These are phyloP conservation scores for Epizoanthus illoricatus DNA, from an alignment of 92 coral and sea anemone species.

Conservation along the genomic window DNA sequence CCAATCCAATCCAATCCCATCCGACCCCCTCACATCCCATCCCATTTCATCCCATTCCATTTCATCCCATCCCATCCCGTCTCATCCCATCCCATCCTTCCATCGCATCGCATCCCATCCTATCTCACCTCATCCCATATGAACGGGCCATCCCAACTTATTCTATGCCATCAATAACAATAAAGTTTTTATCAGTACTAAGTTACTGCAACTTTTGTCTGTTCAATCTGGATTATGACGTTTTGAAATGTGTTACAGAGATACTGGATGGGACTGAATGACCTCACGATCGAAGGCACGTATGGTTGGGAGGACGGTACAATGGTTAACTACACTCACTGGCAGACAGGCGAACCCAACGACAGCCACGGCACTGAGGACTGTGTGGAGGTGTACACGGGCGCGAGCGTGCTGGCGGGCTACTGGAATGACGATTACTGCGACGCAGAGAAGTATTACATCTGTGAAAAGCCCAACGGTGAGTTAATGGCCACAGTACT, in stretches of 20 bases:
- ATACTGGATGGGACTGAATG: slow-evolving; percentile 87
- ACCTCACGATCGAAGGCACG: slow-evolving; percentile 61
- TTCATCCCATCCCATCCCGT: not conserved
- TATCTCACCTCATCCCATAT: not conserved
- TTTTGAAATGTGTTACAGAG: slow-evolving; percentile 39
- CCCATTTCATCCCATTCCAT: not conserved
- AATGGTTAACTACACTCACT: slow-evolving; percentile 68
- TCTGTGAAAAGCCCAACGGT: slow-evolving; percentile 89
- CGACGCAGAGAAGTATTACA: slow-evolving; percentile 57
- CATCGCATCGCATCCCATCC: not conserved
- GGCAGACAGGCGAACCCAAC: slow-evolving; percentile 82
- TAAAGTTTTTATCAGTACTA: not conserved
- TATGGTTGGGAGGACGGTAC: slow-evolving; percentile 81
- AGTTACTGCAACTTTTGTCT: not conserved
- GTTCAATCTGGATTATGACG: not conserved
- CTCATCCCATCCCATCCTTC: not conserved
- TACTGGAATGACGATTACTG: slow-evolving; percentile 92
- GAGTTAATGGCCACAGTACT: slow-evolving; percentile 1
- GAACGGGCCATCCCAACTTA: too few relatives aligned
- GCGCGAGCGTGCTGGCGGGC: slow-evolving; percentile 61
- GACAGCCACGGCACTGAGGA: slow-evolving; percentile 72
- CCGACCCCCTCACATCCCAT: too few relatives aligned
- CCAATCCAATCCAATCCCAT: not conserved
- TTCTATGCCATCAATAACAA: not conserved
- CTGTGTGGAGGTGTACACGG: slow-evolving; percentile 69